phyloP scores from a whole-genome alignment of 2,888 invertebrate species.

The Prosapia bicincta region DNA sequence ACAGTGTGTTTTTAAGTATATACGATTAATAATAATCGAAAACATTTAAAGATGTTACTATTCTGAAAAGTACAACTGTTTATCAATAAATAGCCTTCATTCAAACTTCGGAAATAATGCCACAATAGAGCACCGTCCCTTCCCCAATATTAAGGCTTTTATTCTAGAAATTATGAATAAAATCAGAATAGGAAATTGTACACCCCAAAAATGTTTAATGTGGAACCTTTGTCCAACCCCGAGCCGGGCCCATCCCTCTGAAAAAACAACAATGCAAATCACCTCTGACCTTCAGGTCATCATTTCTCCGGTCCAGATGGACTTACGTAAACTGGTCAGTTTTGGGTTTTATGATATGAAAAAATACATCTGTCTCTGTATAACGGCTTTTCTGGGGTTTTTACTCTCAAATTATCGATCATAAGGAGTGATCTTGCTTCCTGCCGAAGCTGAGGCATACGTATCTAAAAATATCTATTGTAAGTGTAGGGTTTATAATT shows the following conservation, averaged over 20 bases:
- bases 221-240: slow-evolving; percentile 8
- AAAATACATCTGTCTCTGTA: slow-evolving; percentile 7
- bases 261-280: slow-evolving; percentile 26
- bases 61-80: not conserved
- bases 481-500: too few relatives aligned
- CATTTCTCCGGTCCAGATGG: slow-evolving; percentile 7
- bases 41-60: not conserved
- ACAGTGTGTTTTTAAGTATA: too few relatives aligned
- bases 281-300: slow-evolving; percentile 19
- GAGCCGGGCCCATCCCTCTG: slow-evolving; percentile 2
- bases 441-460: too few relatives aligned
- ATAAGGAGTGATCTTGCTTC: too few relatives aligned
- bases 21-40: not conserved
- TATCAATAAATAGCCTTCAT: not conserved
- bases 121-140: not conserved
- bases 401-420: too few relatives aligned
- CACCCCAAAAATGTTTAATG: slow-evolving; percentile 30
- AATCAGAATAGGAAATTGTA: slow-evolving; percentile 29
- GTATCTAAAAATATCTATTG: too few relatives aligned
- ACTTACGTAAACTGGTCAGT: not conserved
- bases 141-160: slow-evolving; percentile 5
- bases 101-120: not conserved
- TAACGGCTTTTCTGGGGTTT: too few relatives aligned
- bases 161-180: slow-evolving; percentile 29
- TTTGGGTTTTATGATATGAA: not conserved